Conservation (phyloP, 1,140 invertebrate genomes). For the Mizuhopecten yessoensis region DNA sequence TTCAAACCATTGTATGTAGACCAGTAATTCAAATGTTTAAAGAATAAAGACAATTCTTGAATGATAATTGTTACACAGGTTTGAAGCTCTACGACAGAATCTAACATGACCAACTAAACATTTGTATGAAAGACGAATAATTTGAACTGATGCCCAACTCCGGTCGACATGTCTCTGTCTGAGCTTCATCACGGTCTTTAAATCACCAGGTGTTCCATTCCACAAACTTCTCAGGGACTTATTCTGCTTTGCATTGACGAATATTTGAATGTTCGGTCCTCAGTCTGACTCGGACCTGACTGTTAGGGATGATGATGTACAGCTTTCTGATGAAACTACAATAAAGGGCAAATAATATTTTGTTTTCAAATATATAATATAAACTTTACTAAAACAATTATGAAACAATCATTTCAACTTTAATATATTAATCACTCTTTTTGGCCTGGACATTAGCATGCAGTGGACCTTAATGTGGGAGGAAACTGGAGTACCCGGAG, state of each 20-base stretch:
- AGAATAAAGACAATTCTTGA: neutral
- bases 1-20: too few species aligned
- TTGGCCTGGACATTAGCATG: too few species aligned
- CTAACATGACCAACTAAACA: neutral
- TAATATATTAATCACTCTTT: too few species aligned
- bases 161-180: neutral
- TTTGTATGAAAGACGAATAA: neutral
- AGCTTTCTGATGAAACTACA: conserved; percentile 77
- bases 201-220: neutral
- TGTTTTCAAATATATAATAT: too few species aligned
- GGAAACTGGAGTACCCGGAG: too few species aligned
- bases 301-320: conserved; percentile 74
- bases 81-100: neutral
- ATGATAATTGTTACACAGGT: too few species aligned
- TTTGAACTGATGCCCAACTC: neutral
- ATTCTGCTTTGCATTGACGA: neutral
- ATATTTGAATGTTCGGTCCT: conserved; percentile 19
- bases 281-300: conserved; percentile 76
- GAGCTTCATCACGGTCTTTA: neutral
- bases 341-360: conserved; percentile 53
- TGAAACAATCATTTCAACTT: too few species aligned
- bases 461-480: too few species aligned
- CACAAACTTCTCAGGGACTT: neutral
- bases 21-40: neutral
- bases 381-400: too few species aligned